Percentiles rank a stretch among this genome's conserved stretches.
These are phyloP conservation scores for Pogonocichla stellata DNA, from an alignment of 2,113 vertebrate species.

Conservation along the genomic window DNA sequence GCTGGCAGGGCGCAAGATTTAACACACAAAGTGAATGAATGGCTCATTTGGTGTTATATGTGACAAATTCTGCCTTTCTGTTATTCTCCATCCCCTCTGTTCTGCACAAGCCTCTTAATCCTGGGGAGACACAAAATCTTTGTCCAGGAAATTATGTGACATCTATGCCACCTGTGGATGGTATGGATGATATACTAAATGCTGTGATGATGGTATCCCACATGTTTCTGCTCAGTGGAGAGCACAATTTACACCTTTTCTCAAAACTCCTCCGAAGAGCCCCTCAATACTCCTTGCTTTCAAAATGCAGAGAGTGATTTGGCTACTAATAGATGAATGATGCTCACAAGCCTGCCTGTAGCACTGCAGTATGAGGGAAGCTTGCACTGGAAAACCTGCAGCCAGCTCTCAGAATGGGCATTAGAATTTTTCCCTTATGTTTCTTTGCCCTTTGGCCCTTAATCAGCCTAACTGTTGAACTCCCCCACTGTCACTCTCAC, in stretches of 20 bases:
- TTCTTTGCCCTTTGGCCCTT: not conserved
- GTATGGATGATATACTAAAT: not conserved
- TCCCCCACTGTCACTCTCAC: not conserved
- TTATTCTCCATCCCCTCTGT: not conserved
- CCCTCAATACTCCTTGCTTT: not conserved
- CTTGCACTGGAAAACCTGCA: not conserved
- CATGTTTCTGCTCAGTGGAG: not conserved
- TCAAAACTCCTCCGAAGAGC: not conserved
- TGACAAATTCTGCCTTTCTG: not conserved
- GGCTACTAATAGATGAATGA: not conserved
- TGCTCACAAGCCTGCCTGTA: not conserved
- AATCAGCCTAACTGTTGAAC: not conserved
- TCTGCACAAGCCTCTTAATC: not conserved
- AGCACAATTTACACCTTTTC: not conserved
- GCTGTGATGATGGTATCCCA: not conserved
- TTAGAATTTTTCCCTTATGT: not conserved
- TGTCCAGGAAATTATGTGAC: not conserved
- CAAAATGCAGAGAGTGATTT: not conserved
- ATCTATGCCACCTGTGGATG: not conserved
- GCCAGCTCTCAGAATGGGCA: not conserved
- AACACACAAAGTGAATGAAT: not conserved
- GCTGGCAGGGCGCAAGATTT: not conserved
- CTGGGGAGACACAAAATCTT: not conserved
- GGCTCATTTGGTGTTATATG: rapidly evolving
- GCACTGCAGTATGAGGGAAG: not conserved